Conservation (phyloP, 2,888 invertebrate species). For the Cephus nigrinus region DNA sequence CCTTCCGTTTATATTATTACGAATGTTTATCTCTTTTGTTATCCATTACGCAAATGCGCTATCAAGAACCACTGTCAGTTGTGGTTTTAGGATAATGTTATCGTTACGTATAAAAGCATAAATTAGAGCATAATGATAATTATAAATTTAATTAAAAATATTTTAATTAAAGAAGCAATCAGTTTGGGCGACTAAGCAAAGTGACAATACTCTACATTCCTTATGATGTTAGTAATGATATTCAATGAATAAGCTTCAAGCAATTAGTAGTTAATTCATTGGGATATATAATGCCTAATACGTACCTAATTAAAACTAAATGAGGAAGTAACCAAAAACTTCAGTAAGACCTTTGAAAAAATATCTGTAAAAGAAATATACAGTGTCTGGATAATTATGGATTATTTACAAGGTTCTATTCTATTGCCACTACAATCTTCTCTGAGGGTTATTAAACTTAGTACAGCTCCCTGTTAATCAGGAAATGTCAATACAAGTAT, state of each 20-base stretch:
- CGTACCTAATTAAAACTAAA: conserved; percentile 13
- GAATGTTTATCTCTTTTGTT: neutral
- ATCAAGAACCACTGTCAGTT: neutral
- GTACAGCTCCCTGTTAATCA: neutral
- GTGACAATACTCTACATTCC: neutral
- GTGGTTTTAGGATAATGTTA: neutral
- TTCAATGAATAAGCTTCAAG: neutral
- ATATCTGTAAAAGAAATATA: conserved; percentile 17
- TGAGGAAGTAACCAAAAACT: conserved; percentile 19
- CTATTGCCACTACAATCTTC: neutral
- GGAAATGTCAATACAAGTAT: neutral
- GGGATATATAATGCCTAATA: neutral
- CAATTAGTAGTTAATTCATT: neutral
- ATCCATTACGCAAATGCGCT: neutral
- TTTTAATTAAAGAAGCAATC: neutral
- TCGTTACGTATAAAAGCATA: neutral
- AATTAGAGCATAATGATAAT: neutral
- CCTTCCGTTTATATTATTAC: neutral
- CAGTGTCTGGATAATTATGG: neutral
- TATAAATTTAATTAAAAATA: neutral
- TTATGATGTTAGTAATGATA: neutral
- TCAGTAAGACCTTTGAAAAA: conserved; percentile 9
- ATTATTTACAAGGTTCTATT: neutral
- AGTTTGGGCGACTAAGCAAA: neutral
- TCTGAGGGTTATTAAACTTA: neutral